Percentiles rank a stretch among this genome's conserved stretches.
Evolutionary conservation across 2,113 vertebrate species (phyloP).

Genomic region (Apteryx owenii): DNA sequence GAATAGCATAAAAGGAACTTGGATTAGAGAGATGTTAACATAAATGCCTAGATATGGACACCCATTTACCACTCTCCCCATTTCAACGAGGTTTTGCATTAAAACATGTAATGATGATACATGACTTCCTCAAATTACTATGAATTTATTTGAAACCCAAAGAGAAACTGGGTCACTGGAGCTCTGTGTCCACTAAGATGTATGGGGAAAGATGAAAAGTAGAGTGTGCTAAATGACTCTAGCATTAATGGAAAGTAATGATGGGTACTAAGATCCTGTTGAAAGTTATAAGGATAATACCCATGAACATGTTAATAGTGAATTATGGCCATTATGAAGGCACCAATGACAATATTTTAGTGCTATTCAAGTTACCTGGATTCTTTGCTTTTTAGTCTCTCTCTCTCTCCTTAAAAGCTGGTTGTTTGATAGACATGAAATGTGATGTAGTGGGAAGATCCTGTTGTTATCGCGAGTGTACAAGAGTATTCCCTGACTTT

Average conservation of each 20-base stretch:
- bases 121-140: slow-evolving; percentile 42
- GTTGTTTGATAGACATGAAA: neutral
- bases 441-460: neutral
- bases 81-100: slow-evolving; percentile 47
- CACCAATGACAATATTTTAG: slow-evolving; percentile 32
- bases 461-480: neutral
- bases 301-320: slow-evolving; percentile 29
- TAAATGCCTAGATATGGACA: slow-evolving; percentile 10
- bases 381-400: neutral
- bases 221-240: slow-evolving; percentile 14
- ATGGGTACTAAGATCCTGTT: neutral
- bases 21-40: slow-evolving; percentile 13
- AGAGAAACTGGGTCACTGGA: slow-evolving; percentile 29
- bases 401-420: slow-evolving; percentile 33
- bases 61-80: neutral
- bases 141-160: slow-evolving; percentile 41
- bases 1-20: slow-evolving; percentile 34
- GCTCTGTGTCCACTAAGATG: slow-evolving; percentile 22
- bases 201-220: neutral
- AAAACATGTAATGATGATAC: slow-evolving; percentile 45
- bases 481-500: neutral
- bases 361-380: neutral
- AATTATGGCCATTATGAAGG: slow-evolving; percentile 48
- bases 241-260: slow-evolving; percentile 27
- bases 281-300: slow-evolving; percentile 32